These are phyloP conservation scores for Ypsolopha scabrella DNA, from an alignment of 2,888 invertebrate species.

Conservation along the genomic window DNA sequence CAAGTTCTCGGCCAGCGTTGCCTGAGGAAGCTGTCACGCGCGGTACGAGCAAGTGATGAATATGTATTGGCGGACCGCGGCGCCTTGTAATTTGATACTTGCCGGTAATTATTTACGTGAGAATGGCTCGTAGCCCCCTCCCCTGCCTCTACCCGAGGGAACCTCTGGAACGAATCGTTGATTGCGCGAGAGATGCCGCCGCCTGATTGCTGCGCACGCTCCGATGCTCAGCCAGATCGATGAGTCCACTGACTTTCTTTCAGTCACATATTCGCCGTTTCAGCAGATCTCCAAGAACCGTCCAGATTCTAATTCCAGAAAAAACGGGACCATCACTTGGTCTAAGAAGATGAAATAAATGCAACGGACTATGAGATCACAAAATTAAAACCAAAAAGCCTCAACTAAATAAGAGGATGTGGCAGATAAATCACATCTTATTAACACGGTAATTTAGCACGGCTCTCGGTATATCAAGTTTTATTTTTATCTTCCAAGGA, in stretches of 20 bases:
- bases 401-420: neutral
- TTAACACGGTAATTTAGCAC: constrained; percentile 38
- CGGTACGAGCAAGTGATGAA: constrained; percentile 63
- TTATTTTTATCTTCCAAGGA: constrained; percentile 19
- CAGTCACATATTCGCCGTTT: neutral
- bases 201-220: constrained; percentile 47
- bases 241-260: neutral
- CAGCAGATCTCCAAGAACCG: neutral
- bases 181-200: constrained; percentile 60
- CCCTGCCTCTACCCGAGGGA: constrained; percentile 13
- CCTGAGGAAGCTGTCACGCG: constrained; percentile 66
- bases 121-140: constrained; percentile 42
- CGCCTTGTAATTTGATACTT: constrained; percentile 67
- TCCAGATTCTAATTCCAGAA: neutral
- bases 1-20: neutral
- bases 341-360: neutral
- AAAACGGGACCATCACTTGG: neutral
- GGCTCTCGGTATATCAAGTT: constrained; percentile 27
- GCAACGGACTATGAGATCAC: neutral
- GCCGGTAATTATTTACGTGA: constrained; percentile 70
- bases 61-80: constrained; percentile 62
- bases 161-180: constrained; percentile 60
- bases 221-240: constrained; percentile 18
- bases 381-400: neutral
- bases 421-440: constrained; percentile 32